Base-by-base conservation (phyloP, 2,888 invertebrate species). In the Xylota segnis region DNA sequence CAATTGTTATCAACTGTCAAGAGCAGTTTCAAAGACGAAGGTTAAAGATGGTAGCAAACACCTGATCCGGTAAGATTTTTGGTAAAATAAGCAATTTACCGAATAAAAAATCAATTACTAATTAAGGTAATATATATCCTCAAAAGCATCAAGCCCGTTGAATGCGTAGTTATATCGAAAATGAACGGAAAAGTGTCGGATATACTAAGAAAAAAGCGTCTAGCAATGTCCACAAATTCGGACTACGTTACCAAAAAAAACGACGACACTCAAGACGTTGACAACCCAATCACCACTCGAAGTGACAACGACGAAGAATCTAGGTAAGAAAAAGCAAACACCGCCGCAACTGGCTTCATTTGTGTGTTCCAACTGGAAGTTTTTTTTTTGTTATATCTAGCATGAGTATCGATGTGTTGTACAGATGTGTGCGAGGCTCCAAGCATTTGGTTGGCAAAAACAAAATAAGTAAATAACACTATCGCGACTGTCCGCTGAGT, bases 1-100 rank as follows among this genome's bases (percentile, higher is more conserved):
- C 47, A 50, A 56, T 68, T 86, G 81, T 86, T 82, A 86, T 82
- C 86, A 86, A 72, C 63, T 86, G 86, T 86, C 86, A 86, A 75
- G 66, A 70, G 9, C 47, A 43, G 23, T 52, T 58, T 76, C 61
- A 63, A 81, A 82, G 81, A 81, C 78, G 77, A 77, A 78, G 77
- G 77, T 78, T 61, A 74, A 81, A 82, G 74, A 86, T 82, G 82
- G 81, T 40, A 45, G 81, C 72, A 86, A 75, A 82, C 87, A 87
- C 87, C 86, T 87, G 87, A 87, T 87, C 75, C 70, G 86, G 77
- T 84, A 40, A 78, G 61, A 56, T 66, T 71, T 78, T 40, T 18
- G 16, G 10, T 9, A 58, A 43, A 68, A 76, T 32, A 66, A 12
- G 9, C 23, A 29, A 61, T 63, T 78, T 37, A 12, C 61, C 59